These are phyloP conservation scores for Nerophis ophidion DNA, from an alignment of 2,113 vertebrate species.

Conservation along the genomic window DNA sequence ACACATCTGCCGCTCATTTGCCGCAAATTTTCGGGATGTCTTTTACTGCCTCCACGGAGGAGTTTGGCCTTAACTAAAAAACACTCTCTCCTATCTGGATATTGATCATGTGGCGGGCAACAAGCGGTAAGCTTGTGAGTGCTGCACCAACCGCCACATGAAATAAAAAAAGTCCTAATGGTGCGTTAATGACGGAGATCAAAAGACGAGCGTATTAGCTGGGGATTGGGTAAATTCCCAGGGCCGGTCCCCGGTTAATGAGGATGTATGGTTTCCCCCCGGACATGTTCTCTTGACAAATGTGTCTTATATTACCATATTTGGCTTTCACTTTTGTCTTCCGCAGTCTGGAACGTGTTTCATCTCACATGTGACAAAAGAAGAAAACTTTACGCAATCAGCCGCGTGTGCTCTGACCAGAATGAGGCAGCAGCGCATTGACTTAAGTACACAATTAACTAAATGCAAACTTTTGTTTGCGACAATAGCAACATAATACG, in stretches of 20 bases:
- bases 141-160: conserved; percentile 64
- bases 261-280: conserved; percentile 39
- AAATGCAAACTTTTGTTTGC: no score
- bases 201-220: conserved; percentile 56
- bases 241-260: conserved; percentile 47
- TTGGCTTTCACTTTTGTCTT: conserved; percentile 19
- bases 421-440: neutral
- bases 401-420: neutral
- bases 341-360: conserved; percentile 8
- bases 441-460: neutral
- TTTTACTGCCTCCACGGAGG: conserved; percentile 63
- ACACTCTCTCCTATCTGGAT: conserved; percentile 53
- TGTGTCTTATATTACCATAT: conserved; percentile 18
- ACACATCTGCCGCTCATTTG: conserved; percentile 71
- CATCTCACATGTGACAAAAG: neutral
- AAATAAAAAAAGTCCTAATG: conserved; percentile 58
- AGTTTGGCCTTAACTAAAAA: conserved; percentile 62
- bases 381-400: conserved; percentile 1
- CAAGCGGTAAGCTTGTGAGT: conserved; percentile 54
- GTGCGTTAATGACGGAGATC: conserved; percentile 60
- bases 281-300: conserved; percentile 35
- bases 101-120: conserved; percentile 59
- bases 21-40: conserved; percentile 66
- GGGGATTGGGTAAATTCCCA: conserved; percentile 50
- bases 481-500: no score